A percentile compares a stretch with the other conserved stretches of the same genome.
Evolutionary conservation across 1,140 invertebrate species (phyloP).

Genomic region (Drosophila arawakana): DNA sequence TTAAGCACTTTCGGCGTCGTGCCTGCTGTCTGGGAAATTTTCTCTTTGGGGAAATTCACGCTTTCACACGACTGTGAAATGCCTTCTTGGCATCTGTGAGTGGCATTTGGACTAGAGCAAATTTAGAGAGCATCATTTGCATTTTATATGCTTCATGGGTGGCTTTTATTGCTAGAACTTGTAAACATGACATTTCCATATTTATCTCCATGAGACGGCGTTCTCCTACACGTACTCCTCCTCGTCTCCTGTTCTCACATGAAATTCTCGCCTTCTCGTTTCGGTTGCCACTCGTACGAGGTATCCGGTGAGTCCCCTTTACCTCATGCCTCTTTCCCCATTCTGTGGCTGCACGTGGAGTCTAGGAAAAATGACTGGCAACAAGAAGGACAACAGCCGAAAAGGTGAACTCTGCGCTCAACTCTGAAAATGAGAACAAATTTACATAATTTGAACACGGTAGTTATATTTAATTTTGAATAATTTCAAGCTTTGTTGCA

Average conservation of each 20-base stretch:
- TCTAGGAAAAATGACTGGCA: slow-evolving; percentile 40
- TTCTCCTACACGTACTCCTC: neutral
- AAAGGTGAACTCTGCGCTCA: slow-evolving; percentile 37
- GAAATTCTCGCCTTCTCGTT: slow-evolving; percentile 31
- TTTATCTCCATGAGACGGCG: slow-evolving; percentile 55
- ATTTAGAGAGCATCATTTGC: slow-evolving; percentile 45
- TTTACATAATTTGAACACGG: slow-evolving; percentile 58
- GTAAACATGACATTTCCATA: slow-evolving; percentile 72
- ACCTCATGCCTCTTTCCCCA: neutral
- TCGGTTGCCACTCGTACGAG: slow-evolving; percentile 4
- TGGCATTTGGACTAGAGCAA: slow-evolving; percentile 15
- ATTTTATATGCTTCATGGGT: slow-evolving; percentile 50
- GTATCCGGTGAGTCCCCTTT: neutral
- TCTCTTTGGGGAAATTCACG: slow-evolving; percentile 46
- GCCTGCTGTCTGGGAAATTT: slow-evolving; percentile 36
- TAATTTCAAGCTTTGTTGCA: slow-evolving; percentile 64
- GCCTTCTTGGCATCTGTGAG: neutral
- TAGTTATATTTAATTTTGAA: slow-evolving; percentile 66
- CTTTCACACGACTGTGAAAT: neutral
- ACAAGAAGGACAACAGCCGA: slow-evolving; percentile 35
- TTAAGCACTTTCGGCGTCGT: neutral
- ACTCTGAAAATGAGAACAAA: slow-evolving; percentile 41
- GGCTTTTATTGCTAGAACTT: slow-evolving; percentile 65
- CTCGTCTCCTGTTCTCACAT: slow-evolving; percentile 7
- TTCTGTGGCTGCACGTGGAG: slow-evolving; percentile 35